Base-by-base conservation (phyloP, 2,113 vertebrate species). In the Oenanthe oenanthe region DNA sequence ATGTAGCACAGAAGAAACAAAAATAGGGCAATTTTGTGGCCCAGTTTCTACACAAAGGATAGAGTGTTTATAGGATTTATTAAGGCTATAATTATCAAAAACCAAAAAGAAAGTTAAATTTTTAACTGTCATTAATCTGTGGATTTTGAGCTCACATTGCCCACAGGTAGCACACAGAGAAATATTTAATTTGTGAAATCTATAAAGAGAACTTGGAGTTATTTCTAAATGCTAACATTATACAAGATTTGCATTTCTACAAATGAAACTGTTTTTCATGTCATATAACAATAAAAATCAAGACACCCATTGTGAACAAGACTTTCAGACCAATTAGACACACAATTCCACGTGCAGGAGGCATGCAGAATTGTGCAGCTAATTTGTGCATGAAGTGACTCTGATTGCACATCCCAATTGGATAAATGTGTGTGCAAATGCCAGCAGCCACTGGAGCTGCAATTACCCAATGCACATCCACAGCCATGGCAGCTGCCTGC, bases 351-450 rank as follows among this genome's bases (percentile, higher is more conserved):
- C 28, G 93, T 80, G 74, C 89, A 94, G 82, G 71, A 95, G 53
- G 78, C 88, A 96, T 88, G 94, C 95, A 93, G 93, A 96, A 94
- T 96, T 95, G 95, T 96, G 93, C 96, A 97, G 94, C 88, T 95
- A 94, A 96, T 96, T 83, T 96, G 93, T 94, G 94, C 96, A 94
- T 96, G 93, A 95, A 96, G 96, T 96, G 22, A 71, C 94, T 90
- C 43, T 95, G 96, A 94, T 96, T 96, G 96, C 81, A 93, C 85
- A 80, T 67, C 29, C 90, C 95, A 97, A 97, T 97, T 96, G 96
- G 92, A 95, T 96, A 96, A 97, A 96, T 93, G 96, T 83, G 85
- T 94, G 95, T 94, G 96, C 94, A 96, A 96, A 96, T 95, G 95
- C 88, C 95, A 96, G 89, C 57, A 96, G 94, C 12, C 85, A 90